Evolutionary conservation across 2,888 invertebrate genomes (phyloP), one percentile per base, ranked within the genome.

Genomic region (Coelopa pilipes): DNA sequence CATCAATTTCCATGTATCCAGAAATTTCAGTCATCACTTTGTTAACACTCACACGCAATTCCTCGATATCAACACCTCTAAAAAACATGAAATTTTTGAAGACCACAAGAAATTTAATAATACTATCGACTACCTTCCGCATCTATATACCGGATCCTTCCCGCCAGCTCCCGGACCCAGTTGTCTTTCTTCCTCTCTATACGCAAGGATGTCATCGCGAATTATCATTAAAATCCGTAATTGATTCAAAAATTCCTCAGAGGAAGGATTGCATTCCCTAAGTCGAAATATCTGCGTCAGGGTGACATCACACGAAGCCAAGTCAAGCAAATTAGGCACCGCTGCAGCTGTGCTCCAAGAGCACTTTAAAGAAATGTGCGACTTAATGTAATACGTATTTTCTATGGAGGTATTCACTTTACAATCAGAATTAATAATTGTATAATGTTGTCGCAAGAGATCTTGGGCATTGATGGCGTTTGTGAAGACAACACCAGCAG

Each of bases 151-250:
- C 0, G 84, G 81, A 21, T 87, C 86, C 55, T 74, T 73, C 69
- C 21, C 10, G 73, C 71, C 2, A 55, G 60, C 50, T 0, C 45
- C 71, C 0, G 75, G 65, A 13, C 81, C 81, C 1, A 76, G 65
- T 45, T 79, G 74, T 1, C 78, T n/a, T 67, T 77, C 76, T 1
- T 78, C 80, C 1, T 79, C 77, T 70, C 83, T 85, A 70, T 79
- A 85, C n/a, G 78, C 79, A 15, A 87, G 72, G 70, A 88, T 87
- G 70, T 85, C 85, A 47, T 86, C 84, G n/a, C 85, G 84, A 67
- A 88, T 86, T 3, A 79, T 81, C 13, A 81, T 78, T n/a, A 88
- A 69, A 1, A 85, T 82, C 12, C 82, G 79, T 66, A 88, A 72
- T 75, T 88, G 86, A 66, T 82, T 82, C 80, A 86, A 81, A n/a